Percentiles rank a stretch among this genome's conserved stretches.
These are phyloP conservation scores for Patella depressa DNA, from an alignment of 2,888 invertebrate species.

Conservation along the genomic window DNA sequence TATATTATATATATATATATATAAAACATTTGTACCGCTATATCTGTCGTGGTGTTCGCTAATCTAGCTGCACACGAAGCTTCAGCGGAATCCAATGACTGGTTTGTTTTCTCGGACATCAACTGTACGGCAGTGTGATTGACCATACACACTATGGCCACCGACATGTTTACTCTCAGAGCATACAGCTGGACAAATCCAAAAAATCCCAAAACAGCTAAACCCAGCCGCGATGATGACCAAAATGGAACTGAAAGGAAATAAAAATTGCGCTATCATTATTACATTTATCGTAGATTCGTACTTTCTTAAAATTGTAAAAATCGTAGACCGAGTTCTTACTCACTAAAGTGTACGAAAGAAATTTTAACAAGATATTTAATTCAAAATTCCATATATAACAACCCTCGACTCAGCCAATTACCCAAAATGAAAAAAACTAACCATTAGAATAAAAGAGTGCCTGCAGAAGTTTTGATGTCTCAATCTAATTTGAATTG, in stretches of 20 bases:
- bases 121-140: conserved; percentile 65
- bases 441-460: too few species aligned
- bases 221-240: conserved; percentile 60
- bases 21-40: neutral
- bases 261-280: neutral
- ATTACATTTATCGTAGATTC: too few species aligned
- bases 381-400: too few species aligned
- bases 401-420: too few species aligned
- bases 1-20: neutral
- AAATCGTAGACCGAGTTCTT: too few species aligned
- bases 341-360: too few species aligned
- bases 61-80: conserved; percentile 12
- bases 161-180: conserved; percentile 74
- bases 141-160: conserved; percentile 76
- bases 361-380: too few species aligned
- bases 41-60: neutral
- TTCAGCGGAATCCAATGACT: neutral
- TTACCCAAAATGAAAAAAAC: too few species aligned
- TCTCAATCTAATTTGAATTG: too few species aligned
- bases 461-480: too few species aligned
- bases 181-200: conserved; percentile 79
- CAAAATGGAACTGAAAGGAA: conserved; percentile 43
- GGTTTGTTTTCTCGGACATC: conserved; percentile 1
- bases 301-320: too few species aligned
- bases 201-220: conserved; percentile 66